Conservation (phyloP, 35 echinoderm and acorn worm genomes). For the Ophioderma brevispina region DNA sequence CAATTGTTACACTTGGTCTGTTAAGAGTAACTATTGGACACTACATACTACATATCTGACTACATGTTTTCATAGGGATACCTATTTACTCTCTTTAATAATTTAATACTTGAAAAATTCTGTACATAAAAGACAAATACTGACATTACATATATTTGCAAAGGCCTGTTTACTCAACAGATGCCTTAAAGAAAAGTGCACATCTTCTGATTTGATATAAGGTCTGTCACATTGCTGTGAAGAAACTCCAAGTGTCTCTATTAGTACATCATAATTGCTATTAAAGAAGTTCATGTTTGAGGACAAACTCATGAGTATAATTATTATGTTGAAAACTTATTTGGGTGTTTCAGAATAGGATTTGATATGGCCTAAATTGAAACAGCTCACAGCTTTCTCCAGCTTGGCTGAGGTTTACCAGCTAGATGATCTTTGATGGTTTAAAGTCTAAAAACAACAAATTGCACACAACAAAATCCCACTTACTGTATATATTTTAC, state of each 20-base stretch:
- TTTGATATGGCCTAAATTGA: too few species aligned
- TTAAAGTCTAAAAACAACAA: too few species aligned
- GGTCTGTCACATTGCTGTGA: background rate
- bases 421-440: too few species aligned
- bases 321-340: too few species aligned
- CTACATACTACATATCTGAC: background rate
- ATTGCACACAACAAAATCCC: too few species aligned
- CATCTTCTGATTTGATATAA: background rate
- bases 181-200: background rate
- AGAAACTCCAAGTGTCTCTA: background rate
- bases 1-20: background rate
- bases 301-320: too few species aligned
- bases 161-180: background rate
- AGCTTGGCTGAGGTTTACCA: too few species aligned
- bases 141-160: background rate
- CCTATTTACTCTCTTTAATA: background rate
- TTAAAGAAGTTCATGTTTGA: background rate
- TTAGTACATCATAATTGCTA: background rate
- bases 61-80: background rate
- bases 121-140: background rate
- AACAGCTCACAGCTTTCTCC: too few species aligned
- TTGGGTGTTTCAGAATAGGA: too few species aligned
- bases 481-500: too few species aligned
- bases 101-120: constrained; percentile 10
- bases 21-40: background rate